Evolutionary conservation across 2,113 vertebrate species (phyloP).

Genomic region (Numenius arquata): DNA sequence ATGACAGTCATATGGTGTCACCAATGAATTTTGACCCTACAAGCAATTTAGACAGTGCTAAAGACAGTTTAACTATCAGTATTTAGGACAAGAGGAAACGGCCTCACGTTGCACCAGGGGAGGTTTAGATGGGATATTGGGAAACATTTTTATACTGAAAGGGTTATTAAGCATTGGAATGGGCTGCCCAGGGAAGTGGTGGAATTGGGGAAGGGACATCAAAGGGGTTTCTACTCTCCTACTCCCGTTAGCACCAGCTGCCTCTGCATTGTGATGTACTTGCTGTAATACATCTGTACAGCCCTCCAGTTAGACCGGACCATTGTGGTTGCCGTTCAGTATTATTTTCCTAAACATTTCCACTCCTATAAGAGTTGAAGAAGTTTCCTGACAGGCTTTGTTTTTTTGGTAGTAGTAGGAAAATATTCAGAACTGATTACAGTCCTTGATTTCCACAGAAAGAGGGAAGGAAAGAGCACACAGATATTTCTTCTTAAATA

Average conservation of each 20-base stretch:
- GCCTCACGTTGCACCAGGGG: no score
- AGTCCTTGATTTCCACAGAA: background rate
- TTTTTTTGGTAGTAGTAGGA: background rate
- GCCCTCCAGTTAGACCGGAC: background rate
- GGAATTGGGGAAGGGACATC: fast-evolving
- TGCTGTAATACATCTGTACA: background rate
- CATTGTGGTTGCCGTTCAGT: background rate
- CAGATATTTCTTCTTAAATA: slow-evolving; percentile 15
- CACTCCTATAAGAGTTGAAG: background rate
- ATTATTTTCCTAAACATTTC: background rate
- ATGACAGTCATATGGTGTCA: background rate
- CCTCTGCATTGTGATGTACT: background rate
- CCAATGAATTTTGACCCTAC: background rate
- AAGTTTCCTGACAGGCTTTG: background rate
- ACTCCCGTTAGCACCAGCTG: background rate
- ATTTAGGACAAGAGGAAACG: background rate
- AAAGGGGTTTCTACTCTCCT: background rate
- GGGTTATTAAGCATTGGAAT: no score
- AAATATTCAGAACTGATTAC: background rate
- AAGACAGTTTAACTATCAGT: background rate
- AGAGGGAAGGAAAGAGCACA: background rate
- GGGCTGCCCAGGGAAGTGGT: no score
- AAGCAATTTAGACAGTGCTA: background rate
- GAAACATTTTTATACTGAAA: no score
- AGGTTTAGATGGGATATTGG: no score